These are phyloP conservation scores for Chaenodraco wilsoni DNA, from an alignment of 2,797 vertebrate species.

Conservation along the genomic window DNA sequence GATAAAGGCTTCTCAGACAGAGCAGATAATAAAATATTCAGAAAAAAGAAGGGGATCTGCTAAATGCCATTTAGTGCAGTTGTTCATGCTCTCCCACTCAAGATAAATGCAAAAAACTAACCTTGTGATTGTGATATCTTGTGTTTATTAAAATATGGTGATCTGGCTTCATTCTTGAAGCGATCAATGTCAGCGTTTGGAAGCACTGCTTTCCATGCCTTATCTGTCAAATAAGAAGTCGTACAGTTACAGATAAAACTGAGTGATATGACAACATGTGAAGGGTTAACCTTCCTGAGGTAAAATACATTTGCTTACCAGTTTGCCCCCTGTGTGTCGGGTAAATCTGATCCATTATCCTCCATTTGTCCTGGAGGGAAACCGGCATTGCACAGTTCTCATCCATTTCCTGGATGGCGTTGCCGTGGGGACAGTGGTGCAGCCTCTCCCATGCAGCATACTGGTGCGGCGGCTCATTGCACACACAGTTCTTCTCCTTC, in stretches of 20 bases:
- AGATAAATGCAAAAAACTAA: conserved; percentile 24
- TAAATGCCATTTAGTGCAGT: neutral
- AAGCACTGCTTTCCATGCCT: conserved; percentile 49
- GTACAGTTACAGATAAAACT: neutral
- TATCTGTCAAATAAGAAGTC: conserved; percentile 56
- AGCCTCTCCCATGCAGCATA: conserved; percentile 36
- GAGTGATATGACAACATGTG: neutral
- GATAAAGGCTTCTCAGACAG: neutral
- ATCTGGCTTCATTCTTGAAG: conserved; percentile 61
- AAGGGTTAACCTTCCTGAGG: neutral
- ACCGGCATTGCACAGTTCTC: conserved; percentile 54
- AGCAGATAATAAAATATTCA: neutral
- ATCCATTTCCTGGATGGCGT: conserved; percentile 55
- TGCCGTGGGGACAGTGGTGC: conserved; percentile 53
- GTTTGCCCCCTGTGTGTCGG: conserved; percentile 58
- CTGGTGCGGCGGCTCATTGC: conserved; percentile 49
- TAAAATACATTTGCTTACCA: conserved; percentile 37
- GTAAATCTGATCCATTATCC: conserved; percentile 50
- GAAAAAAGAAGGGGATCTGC: neutral
- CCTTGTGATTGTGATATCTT: conserved; percentile 75
- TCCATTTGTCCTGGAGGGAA: conserved; percentile 53
- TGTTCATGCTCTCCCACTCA: neutral
- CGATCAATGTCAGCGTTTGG: conserved; percentile 36
- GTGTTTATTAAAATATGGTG: conserved; percentile 66
- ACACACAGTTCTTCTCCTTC: conserved; percentile 66